Base-by-base conservation (phyloP, 92 coral and sea anemone species). In the Umimayanthus kanabou region DNA sequence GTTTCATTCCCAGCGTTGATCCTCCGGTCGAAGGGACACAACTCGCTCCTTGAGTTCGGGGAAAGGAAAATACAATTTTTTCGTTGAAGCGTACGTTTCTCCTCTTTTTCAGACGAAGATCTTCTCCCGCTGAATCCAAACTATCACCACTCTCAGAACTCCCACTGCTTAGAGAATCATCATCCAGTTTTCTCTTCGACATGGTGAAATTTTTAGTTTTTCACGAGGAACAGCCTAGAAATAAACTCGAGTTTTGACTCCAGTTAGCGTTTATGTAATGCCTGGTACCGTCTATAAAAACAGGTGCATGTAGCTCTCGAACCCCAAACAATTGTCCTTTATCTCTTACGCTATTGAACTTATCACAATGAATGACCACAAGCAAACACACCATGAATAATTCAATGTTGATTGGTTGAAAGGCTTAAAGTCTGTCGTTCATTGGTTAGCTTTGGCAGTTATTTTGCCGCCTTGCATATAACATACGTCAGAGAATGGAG, bases 1-100 rank as follows among this genome's bases (percentile, higher is more conserved):
- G 94, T 79, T 96, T 94, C 98, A 97, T 95, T 61, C 99, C 99
- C 50, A 97, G 98, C 28, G 98, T 96, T 40, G 95, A 91, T 15
- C 99, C 99, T 49, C 98, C 99, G 30, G 94, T 93, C 73, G 99
- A 97, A 74, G 99, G 99, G 28, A 97, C 96, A 89, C 99, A 97
- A 84, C 93, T 94, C 88, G 94, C 91, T 55, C 99, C 98, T 80
- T 97, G 99, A 39, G 98, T 94, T 69, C 99, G 94, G 26, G 98
- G 99, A 79, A 97, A 97, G 66, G 96, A 96, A 91, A 95, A 97
- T 55, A 97, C 93, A 13, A 93, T 90, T 70, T 94, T 90, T 72
- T 97, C 93, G 82, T 94, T 92, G 72, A 95, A 97, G 65, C 94
- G 96, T 18, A 97, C 99, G 64, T 91, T 87, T 76, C 96, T 89